These are phyloP conservation scores for Tetragnatha montana DNA, from an alignment of 2,888 invertebrate species.

Conservation along the genomic window DNA sequence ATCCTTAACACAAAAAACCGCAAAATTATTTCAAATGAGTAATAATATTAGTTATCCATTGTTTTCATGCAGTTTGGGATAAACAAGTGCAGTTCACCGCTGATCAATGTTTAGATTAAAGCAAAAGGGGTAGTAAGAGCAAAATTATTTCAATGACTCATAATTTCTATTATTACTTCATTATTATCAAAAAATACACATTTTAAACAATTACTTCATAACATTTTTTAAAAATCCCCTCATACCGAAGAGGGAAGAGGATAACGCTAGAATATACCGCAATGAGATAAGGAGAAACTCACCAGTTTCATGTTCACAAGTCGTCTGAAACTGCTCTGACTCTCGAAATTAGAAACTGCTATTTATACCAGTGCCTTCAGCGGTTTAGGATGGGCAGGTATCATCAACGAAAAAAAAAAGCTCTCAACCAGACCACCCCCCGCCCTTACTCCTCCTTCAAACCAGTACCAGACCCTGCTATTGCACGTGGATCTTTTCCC, in stretches of 20 bases:
- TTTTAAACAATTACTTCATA: background rate
- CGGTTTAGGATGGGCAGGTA: background rate
- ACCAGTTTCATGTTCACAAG: slow-evolving; percentile 31
- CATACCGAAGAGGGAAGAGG: too few relatives aligned
- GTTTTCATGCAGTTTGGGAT: too few relatives aligned
- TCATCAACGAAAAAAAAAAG: background rate
- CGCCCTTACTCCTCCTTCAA: slow-evolving; percentile 11
- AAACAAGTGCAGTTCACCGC: too few relatives aligned
- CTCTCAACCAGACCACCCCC: slow-evolving; percentile 12
- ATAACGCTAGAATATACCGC: background rate
- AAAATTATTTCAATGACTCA: background rate
- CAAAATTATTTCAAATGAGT: too few relatives aligned
- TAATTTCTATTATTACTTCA: background rate
- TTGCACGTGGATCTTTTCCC: slow-evolving; percentile 31
- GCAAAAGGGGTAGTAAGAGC: background rate
- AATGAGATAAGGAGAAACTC: slow-evolving; percentile 8
- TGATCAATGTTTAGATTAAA: too few relatives aligned
- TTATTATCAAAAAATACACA: background rate
- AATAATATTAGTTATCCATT: too few relatives aligned
- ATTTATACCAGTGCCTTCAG: slow-evolving; percentile 50
- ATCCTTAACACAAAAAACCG: too few relatives aligned
- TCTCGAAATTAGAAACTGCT: slow-evolving; percentile 20
- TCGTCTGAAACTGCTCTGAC: background rate
- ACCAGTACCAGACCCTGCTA: slow-evolving; percentile 46
- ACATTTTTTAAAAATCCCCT: background rate